Percentiles rank a stretch among this genome's conserved stretches.
phyloP scores from a whole-genome alignment of 2,113 vertebrate genomes.

The Chiloscyllium plagiosum region DNA sequence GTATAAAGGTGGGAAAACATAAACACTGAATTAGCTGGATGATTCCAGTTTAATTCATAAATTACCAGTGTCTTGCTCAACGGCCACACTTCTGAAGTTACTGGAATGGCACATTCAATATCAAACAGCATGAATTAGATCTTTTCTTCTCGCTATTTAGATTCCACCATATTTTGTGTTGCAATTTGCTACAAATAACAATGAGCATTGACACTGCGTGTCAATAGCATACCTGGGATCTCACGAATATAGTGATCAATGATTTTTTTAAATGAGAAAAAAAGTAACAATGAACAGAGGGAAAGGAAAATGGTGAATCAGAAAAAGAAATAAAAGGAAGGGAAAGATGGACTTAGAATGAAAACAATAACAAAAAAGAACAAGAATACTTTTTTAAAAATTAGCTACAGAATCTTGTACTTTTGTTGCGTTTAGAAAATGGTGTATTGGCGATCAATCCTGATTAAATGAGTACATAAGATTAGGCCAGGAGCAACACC shows the following conservation, averaged over 20 bases:
- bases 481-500: too few relatives aligned
- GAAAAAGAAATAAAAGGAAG: neutral
- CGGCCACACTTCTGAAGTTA: neutral
- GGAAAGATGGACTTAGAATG: neutral
- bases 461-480: too few relatives aligned
- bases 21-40: neutral
- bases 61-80: neutral
- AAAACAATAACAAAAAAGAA: neutral
- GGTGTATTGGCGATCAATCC: neutral
- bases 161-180: neutral
- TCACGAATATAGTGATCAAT: neutral
- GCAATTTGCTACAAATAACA: neutral
- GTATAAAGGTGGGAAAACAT: neutral
- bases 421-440: neutral
- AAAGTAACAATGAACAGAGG: neutral
- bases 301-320: neutral
- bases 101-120: neutral
- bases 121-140: neutral
- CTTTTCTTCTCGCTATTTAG: neutral
- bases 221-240: neutral
- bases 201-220: neutral
- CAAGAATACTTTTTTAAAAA: neutral
- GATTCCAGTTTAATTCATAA: neutral
- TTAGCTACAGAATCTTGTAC: neutral
- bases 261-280: neutral